Evolutionary conservation across 2,797 vertebrate species (phyloP), one percentile per base, ranked within the genome.

Genomic region (Meriones psammophilus): DNA sequence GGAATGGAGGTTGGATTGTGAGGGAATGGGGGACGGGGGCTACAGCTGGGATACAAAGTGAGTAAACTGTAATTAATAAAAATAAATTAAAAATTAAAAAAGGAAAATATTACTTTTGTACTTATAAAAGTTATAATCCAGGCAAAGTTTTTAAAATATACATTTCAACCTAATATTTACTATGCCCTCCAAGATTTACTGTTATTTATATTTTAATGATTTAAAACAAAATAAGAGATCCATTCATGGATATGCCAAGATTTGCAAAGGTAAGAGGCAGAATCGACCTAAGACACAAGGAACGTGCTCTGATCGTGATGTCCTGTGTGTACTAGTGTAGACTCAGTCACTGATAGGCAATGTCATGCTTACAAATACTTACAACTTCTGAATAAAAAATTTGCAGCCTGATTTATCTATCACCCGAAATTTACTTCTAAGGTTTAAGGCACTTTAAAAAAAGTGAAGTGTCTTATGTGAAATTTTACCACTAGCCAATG

Each of bases 151-250:
- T 62, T 91, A 92, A 71, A 4, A 86, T 46, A 58, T 2, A 30
- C 62, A 30, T 87, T 56, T 92, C 13, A 89, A 36, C 87, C 58
- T 95, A 69, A n/a, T 77, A 39, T 91, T 95, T 1, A 64, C 5
- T 36, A 60, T 0, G 87, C 5, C 8, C 0, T 33, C n/a, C 78
- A 77, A 46, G 56, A 60, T 88, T 73, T 94, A 58, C 1, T 89
- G 4, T 79, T 81, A 86, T 28, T 89, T 13, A 76, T 9, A 81
- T 87, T 88, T 92, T 80, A 94, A 87, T 90, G 14, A 36, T 30
- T 84, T 50, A 8, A 50, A 50, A 33, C 68, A 69, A 83, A 76
- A 71, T 9, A 87, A 60, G 69, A 30, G 26, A 60, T 42, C 18
- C 10, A 46, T 85, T 78, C 56, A 42, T 4, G 81, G 26, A 66